Conservation (phyloP, 2,113 vertebrate species). For the Nothobranchius furzeri region DNA sequence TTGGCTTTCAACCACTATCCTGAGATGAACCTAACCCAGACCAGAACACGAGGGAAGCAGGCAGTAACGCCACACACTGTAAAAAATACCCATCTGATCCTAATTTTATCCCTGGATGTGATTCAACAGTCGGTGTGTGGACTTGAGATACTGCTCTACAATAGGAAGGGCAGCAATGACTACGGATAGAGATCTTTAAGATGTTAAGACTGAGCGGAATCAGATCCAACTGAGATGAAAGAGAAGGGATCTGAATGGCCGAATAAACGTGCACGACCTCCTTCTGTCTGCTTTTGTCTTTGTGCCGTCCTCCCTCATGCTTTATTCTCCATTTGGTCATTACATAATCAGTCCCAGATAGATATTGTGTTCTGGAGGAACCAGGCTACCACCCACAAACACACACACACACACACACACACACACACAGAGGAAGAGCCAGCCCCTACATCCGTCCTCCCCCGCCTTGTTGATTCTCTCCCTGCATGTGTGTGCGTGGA, state of each 20-base stretch:
- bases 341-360: constrained; percentile 69
- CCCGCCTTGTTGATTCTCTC: constrained; percentile 36
- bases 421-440: constrained; percentile 33
- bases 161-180: too few species aligned
- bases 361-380: constrained; percentile 51
- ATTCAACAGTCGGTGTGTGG: neutral
- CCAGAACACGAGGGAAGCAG: constrained; percentile 18
- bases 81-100: neutral
- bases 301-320: constrained; percentile 33
- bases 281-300: constrained; percentile 4
- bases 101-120: neutral
- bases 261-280: constrained; percentile 34
- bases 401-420: constrained; percentile 1
- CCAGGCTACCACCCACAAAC: constrained; percentile 4
- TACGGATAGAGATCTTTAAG: neutral
- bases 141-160: too few species aligned
- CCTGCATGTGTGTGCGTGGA: constrained; percentile 10
- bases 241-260: constrained; percentile 4
- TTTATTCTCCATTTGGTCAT: constrained; percentile 52
- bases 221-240: constrained; percentile 21
- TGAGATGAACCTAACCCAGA: constrained; percentile 29
- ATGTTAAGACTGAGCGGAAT: constrained; percentile 11
- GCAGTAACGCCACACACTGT: neutral
- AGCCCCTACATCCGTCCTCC: constrained; percentile 45
- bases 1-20: constrained; percentile 18